These are phyloP conservation scores for Emydoidea blandingii DNA, from an alignment of 2,797 vertebrate species.

Conservation along the genomic window DNA sequence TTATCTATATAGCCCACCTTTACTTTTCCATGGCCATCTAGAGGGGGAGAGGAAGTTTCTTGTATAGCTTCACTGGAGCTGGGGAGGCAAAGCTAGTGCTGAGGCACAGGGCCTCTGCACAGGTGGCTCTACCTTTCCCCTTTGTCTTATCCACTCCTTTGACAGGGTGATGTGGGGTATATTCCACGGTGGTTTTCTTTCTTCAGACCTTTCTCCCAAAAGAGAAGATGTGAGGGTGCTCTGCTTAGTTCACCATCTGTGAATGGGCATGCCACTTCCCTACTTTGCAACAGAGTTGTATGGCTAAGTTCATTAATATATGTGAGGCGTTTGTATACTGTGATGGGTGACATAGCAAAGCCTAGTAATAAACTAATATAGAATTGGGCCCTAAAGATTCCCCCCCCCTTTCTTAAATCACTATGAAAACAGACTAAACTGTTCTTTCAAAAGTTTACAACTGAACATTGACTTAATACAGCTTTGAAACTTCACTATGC, in stretches of 20 bases:
- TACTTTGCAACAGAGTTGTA: not conserved
- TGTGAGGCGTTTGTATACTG: not conserved
- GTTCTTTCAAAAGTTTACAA: not conserved
- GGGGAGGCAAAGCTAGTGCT: not conserved
- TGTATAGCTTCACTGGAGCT: not conserved
- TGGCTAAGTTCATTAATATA: not conserved
- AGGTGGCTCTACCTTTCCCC: not conserved
- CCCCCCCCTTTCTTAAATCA: not conserved
- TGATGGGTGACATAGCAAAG: not conserved
- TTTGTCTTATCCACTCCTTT: not conserved
- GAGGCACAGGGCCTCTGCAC: not conserved
- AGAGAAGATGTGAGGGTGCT: not conserved
- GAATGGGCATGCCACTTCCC: not conserved
- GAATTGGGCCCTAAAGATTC: not conserved
- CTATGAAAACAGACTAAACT: not conserved
- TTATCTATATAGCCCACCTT: accelerated
- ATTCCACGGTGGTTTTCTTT: not conserved
- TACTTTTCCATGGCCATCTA: not conserved
- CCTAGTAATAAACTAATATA: not conserved
- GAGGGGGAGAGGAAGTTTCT: not conserved
- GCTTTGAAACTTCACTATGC: no score
- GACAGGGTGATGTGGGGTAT: not conserved
- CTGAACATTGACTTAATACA: no score
- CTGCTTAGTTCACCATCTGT: not conserved
- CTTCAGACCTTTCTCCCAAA: not conserved